phyloP scores from a whole-genome alignment of 2,113 vertebrate species.

The Thalassoma bifasciatum region DNA sequence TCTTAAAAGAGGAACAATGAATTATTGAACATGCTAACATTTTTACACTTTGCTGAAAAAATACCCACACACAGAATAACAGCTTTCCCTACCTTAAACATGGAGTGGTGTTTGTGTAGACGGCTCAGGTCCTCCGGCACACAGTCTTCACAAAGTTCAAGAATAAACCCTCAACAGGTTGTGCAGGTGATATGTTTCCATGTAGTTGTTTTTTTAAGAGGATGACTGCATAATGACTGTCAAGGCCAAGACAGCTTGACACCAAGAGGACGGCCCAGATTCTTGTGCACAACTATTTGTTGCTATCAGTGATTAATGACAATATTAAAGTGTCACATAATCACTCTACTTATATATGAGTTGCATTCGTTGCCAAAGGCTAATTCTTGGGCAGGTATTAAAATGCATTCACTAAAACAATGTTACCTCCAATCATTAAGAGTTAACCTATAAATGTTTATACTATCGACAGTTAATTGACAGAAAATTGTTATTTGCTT shows the following conservation, averaged over 20 bases:
- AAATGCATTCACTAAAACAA: too few relatives aligned
- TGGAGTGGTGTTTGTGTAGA: background rate
- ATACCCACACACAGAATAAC: background rate
- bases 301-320: background rate
- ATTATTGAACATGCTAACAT: background rate
- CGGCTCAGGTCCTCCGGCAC: background rate
- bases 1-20: background rate
- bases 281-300: background rate
- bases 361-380: too few relatives aligned
- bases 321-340: background rate
- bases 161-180: constrained; percentile 11
- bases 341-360: too few relatives aligned
- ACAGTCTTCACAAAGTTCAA: background rate
- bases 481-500: too few relatives aligned
- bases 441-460: too few relatives aligned
- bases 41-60: background rate
- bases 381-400: too few relatives aligned
- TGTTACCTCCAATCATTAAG: too few relatives aligned
- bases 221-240: background rate
- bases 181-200: background rate
- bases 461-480: too few relatives aligned
- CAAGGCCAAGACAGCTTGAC: background rate
- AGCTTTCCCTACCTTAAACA: background rate
- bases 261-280: constrained; percentile 26
- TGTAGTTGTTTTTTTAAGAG: constrained; percentile 20